Conservation (phyloP, 2,797 vertebrate genomes). For the Molossus alvarezi region DNA sequence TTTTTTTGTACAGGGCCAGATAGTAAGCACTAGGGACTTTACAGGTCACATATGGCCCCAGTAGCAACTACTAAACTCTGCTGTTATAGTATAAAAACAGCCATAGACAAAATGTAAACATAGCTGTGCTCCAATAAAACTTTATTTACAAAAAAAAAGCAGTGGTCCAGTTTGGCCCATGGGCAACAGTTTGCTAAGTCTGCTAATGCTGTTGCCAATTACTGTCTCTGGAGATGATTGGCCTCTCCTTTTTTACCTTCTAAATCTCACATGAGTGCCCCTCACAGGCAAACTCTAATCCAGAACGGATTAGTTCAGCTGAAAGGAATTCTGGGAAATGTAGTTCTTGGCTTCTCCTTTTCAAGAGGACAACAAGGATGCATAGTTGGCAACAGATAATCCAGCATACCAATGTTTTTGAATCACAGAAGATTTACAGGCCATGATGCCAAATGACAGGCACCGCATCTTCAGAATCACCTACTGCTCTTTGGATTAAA, state of each 20-base stretch:
- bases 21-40: slow-evolving; percentile 7
- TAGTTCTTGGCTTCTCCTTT: neutral
- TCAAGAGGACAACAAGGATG: neutral
- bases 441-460: neutral
- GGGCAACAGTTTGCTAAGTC: neutral
- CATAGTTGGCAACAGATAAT: neutral
- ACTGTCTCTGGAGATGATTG: neutral
- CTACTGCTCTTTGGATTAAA: neutral
- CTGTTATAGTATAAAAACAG: neutral
- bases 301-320: neutral
- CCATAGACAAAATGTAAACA: neutral
- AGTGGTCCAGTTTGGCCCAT: neutral
- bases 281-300: neutral
- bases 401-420: neutral
- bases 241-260: neutral
- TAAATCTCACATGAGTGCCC: neutral
- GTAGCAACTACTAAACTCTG: neutral
- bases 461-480: neutral
- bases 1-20: neutral
- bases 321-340: neutral
- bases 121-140: neutral
- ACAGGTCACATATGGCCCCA: neutral
- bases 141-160: slow-evolving; percentile 52
- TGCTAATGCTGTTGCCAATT: neutral
- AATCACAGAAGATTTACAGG: neutral